Base-by-base conservation (phyloP, 2,888 invertebrate genomes). In the Lymantria dispar region DNA sequence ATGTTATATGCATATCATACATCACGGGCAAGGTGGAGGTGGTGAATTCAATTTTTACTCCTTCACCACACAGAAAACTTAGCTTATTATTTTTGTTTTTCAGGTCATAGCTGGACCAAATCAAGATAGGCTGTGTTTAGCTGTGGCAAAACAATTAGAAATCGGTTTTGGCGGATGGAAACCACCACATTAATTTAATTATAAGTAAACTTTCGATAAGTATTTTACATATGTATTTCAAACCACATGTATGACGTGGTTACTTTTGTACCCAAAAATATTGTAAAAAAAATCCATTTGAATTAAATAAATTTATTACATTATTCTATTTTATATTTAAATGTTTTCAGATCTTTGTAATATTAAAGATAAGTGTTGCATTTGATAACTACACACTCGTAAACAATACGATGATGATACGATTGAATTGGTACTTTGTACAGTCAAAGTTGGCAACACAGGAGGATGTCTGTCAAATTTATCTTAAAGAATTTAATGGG, bases 161-260 rank as follows among this genome's bases (percentile, higher is more conserved):
- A 87, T 87, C 38, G 94, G 92, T 9, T 97, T 97, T 79, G 97
- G 97, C 0, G 98, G 98, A 0, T 98, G 98, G 98, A 78, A 88
- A 36, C 92, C 94, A 9, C 94, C 95, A 10, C 64, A 64, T 8
- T 76, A 73, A 61, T 38, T 52, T 39, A 54, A 37, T 42, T 53
- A 54, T 53, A 50, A 50, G 47, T 44, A 49, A 45, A 43, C 39
- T 62, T 57, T 66, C 54, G 62, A 64, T 52, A 53, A 40, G 46
- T 45, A 53, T 50, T 22, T 22, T 64, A 52, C 47, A 62, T n/a
- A n/a, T 58, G 57, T 62, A 65, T 52, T 58, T 56, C 59, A 75
- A 75, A 70, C 74, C 80, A 78, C 82, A 70, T 30, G 57, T 79
- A 81, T 79, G 71, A 70, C 80, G 82, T 81, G 82, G 78, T 72